phyloP scores from a whole-genome alignment of 2,113 vertebrate species.

The Etia nguti region DNA sequence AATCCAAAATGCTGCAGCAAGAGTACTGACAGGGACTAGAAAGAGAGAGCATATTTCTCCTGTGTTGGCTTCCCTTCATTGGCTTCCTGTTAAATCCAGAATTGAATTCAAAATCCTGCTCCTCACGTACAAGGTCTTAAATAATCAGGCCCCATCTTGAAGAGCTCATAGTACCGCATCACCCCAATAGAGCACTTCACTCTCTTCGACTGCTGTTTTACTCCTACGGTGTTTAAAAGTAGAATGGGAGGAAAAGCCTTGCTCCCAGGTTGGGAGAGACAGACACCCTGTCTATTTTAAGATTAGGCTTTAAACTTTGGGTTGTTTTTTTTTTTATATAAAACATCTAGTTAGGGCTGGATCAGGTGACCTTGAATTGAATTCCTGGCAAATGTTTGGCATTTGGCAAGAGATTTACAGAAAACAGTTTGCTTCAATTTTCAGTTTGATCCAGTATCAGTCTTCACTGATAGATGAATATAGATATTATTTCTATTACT shows the following conservation, averaged over 20 bases:
- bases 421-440: not conserved
- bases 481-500: not conserved
- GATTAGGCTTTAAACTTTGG: not conserved
- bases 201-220: not conserved
- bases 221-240: not conserved
- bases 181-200: not conserved
- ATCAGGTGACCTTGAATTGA: not conserved
- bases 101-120: not conserved
- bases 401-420: not conserved
- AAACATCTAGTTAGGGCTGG: not conserved
- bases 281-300: not conserved
- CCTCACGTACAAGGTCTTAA: not conserved
- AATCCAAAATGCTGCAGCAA: not conserved
- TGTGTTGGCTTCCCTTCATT: not conserved
- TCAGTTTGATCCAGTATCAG: not conserved
- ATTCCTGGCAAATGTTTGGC: not conserved
- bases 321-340: not conserved
- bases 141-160: not conserved
- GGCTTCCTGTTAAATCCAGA: not conserved
- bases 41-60: not conserved
- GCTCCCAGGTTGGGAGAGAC: not conserved
- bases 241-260: not conserved
- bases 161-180: not conserved
- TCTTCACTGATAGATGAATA: not conserved
- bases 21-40: not conserved